Evolutionary conservation across 2,888 invertebrate species (phyloP), one percentile per base, ranked within the genome.

Genomic region (Bombyx huttoni): DNA sequence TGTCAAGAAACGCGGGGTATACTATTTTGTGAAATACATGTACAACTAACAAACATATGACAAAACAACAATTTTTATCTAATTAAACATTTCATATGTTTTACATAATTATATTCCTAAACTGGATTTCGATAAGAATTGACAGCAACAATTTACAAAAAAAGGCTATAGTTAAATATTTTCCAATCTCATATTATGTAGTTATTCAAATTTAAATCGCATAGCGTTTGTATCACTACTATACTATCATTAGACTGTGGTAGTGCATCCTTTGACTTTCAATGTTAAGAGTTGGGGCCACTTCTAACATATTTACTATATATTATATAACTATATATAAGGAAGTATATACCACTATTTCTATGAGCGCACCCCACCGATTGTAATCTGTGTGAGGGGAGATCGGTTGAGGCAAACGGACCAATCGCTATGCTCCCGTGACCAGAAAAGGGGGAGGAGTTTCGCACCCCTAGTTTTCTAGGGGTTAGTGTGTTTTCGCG

Each of bases 391-490:
- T 75, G 81, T 71, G 82, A 81, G 87, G 87, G 86, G 86, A 75
- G 85, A 80, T 75, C 75, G 79, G 78, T 77, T 71, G 75, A 70
- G 70, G 67, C 76, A 75, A 67, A 70, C 86, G 81, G 86, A 86
- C 88, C 88, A 88, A 88, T 88, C 82, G 78, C 83, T 75, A 81
- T 80, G 83, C 81, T 79, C 83, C 74, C 81, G 80, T 87, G 87
- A 85, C 87, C 88, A 88, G 87, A 86, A 88, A 88, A 86, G 86
- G 70, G 87, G 88, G 88, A 75, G 88, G 88, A 86, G 88, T 86
- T 86, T 88, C 85, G 85, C 87, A 87, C 88, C 88, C 88, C 88
- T 86, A 87, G 88, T 87, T 88, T 88, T 88, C 88, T 87, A 88
- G 88, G 88, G 88, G 88, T 88, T 88, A 88, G 86, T 88, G 83